Evolutionary conservation across 2,888 invertebrate genomes (phyloP).

Genomic region (Aleiodes leptofemur): DNA sequence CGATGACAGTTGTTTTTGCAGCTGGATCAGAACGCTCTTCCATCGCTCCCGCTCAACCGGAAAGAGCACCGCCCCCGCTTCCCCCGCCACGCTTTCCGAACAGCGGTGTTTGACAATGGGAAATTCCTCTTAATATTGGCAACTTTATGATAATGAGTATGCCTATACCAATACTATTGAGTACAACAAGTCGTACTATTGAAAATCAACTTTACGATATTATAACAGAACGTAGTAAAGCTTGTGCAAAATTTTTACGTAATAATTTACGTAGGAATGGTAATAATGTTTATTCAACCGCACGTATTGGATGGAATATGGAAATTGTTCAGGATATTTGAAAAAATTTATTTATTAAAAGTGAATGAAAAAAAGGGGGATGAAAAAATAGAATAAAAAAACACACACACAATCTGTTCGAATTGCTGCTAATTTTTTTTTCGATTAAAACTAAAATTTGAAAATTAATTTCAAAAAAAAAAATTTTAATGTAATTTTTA

Average conservation of each 20-base stretch:
- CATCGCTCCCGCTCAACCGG: conserved; percentile 83
- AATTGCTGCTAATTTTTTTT: no score
- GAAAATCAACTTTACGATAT: conserved; percentile 71
- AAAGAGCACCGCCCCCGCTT: conserved; percentile 88
- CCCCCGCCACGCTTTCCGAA: conserved; percentile 88
- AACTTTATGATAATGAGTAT: conserved; percentile 74
- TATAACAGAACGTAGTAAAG: conserved; percentile 79
- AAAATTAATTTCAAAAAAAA: not conserved
- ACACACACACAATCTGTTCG: no score
- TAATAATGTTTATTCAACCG: conserved; percentile 54
- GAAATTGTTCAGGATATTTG: conserved; percentile 42
- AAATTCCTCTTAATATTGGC: conserved; percentile 78
- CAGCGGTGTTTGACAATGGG: conserved; percentile 90
- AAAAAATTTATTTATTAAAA: conserved; percentile 14
- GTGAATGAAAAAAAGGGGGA: no score
- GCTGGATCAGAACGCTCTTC: conserved; percentile 93
- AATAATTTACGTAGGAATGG: conserved; percentile 77
- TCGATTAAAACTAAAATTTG: no score
- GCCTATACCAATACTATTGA: conserved; percentile 68
- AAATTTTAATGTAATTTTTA: conserved; percentile 1
- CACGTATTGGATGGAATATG: conserved; percentile 52
- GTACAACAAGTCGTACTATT: conserved; percentile 65
- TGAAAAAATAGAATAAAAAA: no score
- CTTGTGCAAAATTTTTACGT: conserved; percentile 83
- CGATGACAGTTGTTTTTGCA: conserved; percentile 76